Evolutionary conservation across 2,113 vertebrate species (phyloP).

Genomic region (Plestiodon gilberti): DNA sequence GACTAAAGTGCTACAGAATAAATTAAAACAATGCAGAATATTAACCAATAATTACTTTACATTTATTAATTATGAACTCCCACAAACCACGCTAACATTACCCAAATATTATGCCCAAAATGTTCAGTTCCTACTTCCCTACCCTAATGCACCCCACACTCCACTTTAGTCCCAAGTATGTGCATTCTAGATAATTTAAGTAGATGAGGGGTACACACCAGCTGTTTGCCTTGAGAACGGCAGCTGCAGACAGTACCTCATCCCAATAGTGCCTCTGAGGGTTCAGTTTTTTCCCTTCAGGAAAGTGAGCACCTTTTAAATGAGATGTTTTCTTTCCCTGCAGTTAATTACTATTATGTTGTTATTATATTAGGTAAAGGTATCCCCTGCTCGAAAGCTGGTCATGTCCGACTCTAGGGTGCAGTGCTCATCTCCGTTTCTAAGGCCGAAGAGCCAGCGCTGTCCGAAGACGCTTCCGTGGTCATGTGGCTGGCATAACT

Average conservation of each 20-base stretch:
- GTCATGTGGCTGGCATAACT: no score
- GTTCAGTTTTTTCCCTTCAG: background rate
- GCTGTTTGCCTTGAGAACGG: background rate
- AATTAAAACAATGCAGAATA: background rate
- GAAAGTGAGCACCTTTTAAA: background rate
- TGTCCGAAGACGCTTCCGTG: no score
- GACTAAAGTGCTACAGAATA: background rate
- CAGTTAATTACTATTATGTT: background rate
- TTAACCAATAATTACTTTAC: rapidly evolving
- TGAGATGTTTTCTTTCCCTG: background rate
- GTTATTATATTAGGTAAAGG: no score
- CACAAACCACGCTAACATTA: background rate
- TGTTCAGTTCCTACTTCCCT: background rate
- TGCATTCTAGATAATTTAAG: background rate
- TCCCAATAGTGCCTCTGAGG: background rate
- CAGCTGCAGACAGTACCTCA: background rate
- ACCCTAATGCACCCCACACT: background rate
- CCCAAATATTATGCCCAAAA: background rate
- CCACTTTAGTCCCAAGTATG: background rate
- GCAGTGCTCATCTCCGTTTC: no score
- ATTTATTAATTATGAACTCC: background rate
- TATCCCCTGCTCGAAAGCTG: no score
- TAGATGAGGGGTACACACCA: background rate
- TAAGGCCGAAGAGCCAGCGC: no score
- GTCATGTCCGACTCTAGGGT: no score